phyloP scores from a whole-genome alignment of 2,888 invertebrate species.

The Galerucella pusilla region DNA sequence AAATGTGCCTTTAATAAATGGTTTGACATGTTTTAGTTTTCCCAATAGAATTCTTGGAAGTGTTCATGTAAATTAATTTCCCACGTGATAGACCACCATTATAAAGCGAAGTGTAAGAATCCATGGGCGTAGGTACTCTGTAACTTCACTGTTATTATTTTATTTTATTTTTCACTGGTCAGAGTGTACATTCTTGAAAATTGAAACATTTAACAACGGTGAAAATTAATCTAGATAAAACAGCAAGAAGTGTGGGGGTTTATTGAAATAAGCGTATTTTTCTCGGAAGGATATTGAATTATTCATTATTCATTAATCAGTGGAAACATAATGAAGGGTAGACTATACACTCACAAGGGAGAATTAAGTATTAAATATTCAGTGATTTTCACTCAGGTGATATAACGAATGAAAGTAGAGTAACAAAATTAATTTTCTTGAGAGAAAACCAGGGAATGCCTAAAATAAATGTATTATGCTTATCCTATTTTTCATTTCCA shows the following conservation, averaged over 20 bases:
- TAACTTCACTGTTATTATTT: not conserved
- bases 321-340: not conserved
- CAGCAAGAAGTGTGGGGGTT: not conserved
- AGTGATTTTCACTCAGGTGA: not conserved
- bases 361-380: not conserved
- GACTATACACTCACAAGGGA: not conserved
- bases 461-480: no score
- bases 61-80: constrained; percentile 36
- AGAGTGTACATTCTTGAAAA: no score
- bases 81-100: constrained; percentile 19
- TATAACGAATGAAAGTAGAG: not conserved
- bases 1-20: constrained; percentile 10
- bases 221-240: not conserved
- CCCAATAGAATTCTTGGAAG: constrained; percentile 35
- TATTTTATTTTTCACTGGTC: no score
- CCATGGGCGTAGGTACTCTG: constrained; percentile 1
- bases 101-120: not conserved
- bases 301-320: constrained; percentile 5
- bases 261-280: not conserved
- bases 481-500: no score
- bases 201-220: no score
- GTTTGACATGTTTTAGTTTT: constrained; percentile 23
- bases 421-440: not conserved
- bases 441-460: no score
- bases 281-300: not conserved